Evolutionary conservation across 1,140 invertebrate species (phyloP), one percentile per base, ranked within the genome.

Genomic region (Pachypsylla venusta): DNA sequence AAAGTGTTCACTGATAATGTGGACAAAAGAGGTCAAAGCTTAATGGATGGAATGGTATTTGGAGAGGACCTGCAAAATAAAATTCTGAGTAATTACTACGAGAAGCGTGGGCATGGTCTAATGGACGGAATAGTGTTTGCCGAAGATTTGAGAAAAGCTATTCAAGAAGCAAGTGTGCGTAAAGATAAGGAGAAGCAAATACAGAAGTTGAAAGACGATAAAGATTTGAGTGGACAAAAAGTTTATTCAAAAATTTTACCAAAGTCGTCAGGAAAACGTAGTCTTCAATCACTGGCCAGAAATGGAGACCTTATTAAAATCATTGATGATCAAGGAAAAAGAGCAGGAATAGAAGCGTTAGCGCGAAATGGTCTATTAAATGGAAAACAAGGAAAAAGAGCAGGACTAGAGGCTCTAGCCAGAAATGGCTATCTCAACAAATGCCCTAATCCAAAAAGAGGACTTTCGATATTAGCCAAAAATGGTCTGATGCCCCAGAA

Each of bases 81-180:
- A 48, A n/a, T 48, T 48, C n/a, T 48, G 5, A 5, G 22, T 10
- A 48, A 48, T 48, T 48, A 48, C 16, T 3, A 48, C 16, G 42
- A 48, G n/a, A 48, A 48, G 22, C 42, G 42, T 48, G 42, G 42
- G 22, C 42, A 48, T 48, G 16, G 42, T 48, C 42, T 48, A 7
- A 48, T 48, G 42, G 42, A 48, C 42, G 42, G 42, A 19, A 48
- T 48, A 22, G 42, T 48, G 5, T 48, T 48, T 48, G 42, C 42
- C 4, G 42, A 48, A 48, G 42, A 48, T 48, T n/a, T 48, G n/a
- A 48, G 42, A 48, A 48, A 48, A 48, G 42, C 42, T 5, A 48
- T 48, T n/a, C 42, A 48, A 48, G 42, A 48, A 48, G 42, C 42
- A 48, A 48, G 42, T 22, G 42, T 48, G 5, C 16, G 16, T 7